Conservation (phyloP, 2,888 invertebrate species). For the Kuschelorhynchus macadamiae region DNA sequence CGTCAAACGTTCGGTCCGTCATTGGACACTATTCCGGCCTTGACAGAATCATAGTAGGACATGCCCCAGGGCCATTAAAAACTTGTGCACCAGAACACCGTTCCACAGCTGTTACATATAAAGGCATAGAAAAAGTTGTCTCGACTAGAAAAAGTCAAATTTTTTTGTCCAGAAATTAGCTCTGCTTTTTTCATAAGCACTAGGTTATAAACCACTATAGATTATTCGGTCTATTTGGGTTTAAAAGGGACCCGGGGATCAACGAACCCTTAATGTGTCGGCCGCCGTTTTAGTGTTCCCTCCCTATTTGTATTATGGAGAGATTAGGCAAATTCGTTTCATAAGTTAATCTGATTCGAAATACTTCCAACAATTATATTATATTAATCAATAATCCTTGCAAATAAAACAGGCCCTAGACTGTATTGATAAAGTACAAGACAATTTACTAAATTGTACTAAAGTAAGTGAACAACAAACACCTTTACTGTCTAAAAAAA, state of each 20-base stretch:
- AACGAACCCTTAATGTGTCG: neutral
- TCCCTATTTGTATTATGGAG: no score
- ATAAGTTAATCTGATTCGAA: no score
- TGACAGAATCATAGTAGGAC: slow-evolving; percentile 32
- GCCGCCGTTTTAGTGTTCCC: neutral
- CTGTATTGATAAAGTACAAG: no score
- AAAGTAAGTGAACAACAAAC: no score
- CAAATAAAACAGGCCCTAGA: no score
- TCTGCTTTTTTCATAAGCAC: slow-evolving; percentile 10
- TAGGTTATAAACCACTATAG: slow-evolving; percentile 11
- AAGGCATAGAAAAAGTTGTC: slow-evolving; percentile 34
- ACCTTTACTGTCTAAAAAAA: no score
- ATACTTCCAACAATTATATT: no score
- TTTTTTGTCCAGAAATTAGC: slow-evolving; percentile 36
- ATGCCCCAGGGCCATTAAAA: slow-evolving; percentile 32
- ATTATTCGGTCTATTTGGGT: slow-evolving; percentile 12
- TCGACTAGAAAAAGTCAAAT: slow-evolving; percentile 18
- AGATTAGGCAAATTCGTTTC: neutral
- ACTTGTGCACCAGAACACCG: slow-evolving; percentile 34
- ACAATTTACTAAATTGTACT: no score
- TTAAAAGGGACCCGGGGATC: neutral
- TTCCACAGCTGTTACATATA: slow-evolving; percentile 39
- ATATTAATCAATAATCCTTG: no score
- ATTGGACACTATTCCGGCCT: no score
- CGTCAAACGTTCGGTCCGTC: no score